Evolutionary conservation across 2,888 invertebrate species (phyloP).

Genomic region (Oeneis ivallda): DNA sequence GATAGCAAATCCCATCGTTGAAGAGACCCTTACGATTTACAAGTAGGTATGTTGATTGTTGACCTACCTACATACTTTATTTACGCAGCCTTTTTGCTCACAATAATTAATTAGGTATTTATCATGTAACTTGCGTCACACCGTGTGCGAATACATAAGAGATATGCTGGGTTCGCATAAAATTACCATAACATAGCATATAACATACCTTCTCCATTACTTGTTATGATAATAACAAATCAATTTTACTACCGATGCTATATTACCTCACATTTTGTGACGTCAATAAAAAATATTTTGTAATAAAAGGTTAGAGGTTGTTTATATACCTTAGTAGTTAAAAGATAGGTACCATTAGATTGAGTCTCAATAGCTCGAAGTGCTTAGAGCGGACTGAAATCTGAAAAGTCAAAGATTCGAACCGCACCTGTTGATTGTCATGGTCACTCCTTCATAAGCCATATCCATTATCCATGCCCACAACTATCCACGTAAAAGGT

Average conservation of each 20-base stretch:
- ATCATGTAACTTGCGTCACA: slow-evolving; percentile 6
- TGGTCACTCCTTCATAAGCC: too few relatives aligned
- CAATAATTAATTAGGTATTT: slow-evolving; percentile 12
- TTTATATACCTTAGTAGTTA: too few relatives aligned
- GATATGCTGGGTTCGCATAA: slow-evolving; percentile 12
- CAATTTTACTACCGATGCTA: slow-evolving; percentile 20
- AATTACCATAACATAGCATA: slow-evolving; percentile 17
- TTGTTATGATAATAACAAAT: slow-evolving; percentile 23
- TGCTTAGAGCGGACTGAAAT: too few relatives aligned
- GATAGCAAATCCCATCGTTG: too few relatives aligned
- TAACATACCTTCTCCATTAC: slow-evolving; percentile 17
- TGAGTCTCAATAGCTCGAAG: too few relatives aligned
- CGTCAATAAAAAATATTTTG: slow-evolving; percentile 27
- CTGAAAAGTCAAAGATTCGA: too few relatives aligned
- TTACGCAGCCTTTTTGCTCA: slow-evolving; percentile 1
- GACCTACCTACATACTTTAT: neutral
- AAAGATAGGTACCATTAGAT: too few relatives aligned
- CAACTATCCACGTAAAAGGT: too few relatives aligned
- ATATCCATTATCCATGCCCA: too few relatives aligned
- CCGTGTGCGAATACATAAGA: neutral
- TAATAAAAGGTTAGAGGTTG: slow-evolving; percentile 11
- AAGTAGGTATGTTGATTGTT: too few relatives aligned
- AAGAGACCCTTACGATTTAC: too few relatives aligned
- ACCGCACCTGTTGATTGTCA: too few relatives aligned
- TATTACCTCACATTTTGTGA: slow-evolving; percentile 25